Evolutionary conservation across 2,113 vertebrate genomes (phyloP), one percentile per base, ranked within the genome.

Genomic region (Proteles cristata): DNA sequence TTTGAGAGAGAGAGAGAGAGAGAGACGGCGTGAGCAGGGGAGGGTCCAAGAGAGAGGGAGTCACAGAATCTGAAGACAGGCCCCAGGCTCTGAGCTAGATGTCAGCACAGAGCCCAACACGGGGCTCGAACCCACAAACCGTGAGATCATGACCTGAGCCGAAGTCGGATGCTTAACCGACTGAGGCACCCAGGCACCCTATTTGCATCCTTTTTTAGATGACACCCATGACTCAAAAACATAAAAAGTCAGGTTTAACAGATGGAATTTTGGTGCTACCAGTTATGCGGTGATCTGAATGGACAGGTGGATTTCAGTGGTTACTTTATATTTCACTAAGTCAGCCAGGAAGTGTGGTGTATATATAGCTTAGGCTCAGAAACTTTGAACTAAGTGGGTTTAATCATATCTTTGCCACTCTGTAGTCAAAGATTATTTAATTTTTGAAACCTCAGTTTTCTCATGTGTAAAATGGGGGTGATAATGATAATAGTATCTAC

Each of bases 381-480:
- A 66, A 73, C 65, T 95, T 90, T 76, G 7, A 12, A 83, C 76
- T 81, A 25, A 25, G 26, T 85, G 11, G 71, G 25, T 68, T 85
- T 25, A 69, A 0, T 91, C 43, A 33, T 84, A 0, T 74, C 43
- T 83, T 11, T 95, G 35, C 69, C 58, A 77, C 35, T 71, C 19
- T 95, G 28, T 87, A 81, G 87, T 21, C 50, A 55, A 73, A 73
- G n/a, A 88, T 87, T 69, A n/a, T 15, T 58, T 81, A 92, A n/a
- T n/a, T 82, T 92, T 92, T 80, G 65, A 48, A 66, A 23, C 23
- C 45, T 88, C 31, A 5, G 11, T 92, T 95, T 95, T 92, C 55
- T 45, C n/a, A 11, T 55, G 21, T 86, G 43, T 74, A 53, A 66
- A 53, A 82, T 74, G 76, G 55, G 55, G 21, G 65, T 79, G 48